Evolutionary conservation across 2,888 invertebrate species (phyloP), one percentile per base, ranked within the genome.

Genomic region (Priocnemis perturbator): DNA sequence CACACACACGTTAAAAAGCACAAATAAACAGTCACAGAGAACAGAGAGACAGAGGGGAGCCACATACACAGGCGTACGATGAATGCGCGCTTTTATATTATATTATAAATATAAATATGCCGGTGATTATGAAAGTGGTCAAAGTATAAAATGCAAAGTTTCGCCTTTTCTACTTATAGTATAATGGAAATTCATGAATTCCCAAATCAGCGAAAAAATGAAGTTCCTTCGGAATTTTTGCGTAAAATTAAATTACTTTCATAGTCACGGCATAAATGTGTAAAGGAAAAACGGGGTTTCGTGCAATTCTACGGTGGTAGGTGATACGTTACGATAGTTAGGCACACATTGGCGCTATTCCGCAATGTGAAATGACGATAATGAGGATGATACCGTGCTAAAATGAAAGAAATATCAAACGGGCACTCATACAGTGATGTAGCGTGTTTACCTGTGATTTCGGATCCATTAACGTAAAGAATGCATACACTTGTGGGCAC

Each of bases 251-350:
- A n/a, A n/a, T n/a, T n/a, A n/a, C n/a, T n/a, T n/a, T n/a, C n/a
- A n/a, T n/a, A n/a, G n/a, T n/a, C n/a, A n/a, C n/a, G n/a, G n/a
- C n/a, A n/a, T n/a, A n/a, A 21, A 4, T 14, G 50, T 57, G 26
- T 20, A 60, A 26, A 23, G 17, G 48, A 20, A 81, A 63, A 76
- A 84, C 85, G 86, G 87, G 87, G 81, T 84, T 86, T 86, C 83
- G 87, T 87, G 87, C 87, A 87, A 87, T 87, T 85, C 82, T 81
- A 78, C 81, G 86, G 85, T 85, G 85, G 82, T 83, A 86, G 85
- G 75, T 76, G 61, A 76, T 75, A 74, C 47, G 47, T 62, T 57
- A 17, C 61, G 69, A 45, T 21, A 60, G 14, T 50, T 50, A 50
- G 50, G 17, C 17, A n/a, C n/a, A 14, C 7, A 37, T 11, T 37